These are phyloP conservation scores for Crotalus helleri DNA, from an alignment of 2,113 vertebrate species.

Conservation along the genomic window DNA sequence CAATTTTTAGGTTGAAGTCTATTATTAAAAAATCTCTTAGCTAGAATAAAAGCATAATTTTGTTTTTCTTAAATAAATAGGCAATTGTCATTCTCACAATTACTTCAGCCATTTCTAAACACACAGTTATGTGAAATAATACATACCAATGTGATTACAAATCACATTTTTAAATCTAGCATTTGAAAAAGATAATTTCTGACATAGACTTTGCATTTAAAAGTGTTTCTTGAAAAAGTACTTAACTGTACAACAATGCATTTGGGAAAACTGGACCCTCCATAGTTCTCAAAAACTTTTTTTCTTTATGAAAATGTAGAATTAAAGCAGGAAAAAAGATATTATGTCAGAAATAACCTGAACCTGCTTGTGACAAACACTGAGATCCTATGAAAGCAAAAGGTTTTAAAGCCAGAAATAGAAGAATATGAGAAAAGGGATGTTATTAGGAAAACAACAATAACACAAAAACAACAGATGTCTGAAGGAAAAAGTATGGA, in stretches of 20 bases:
- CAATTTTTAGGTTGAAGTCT: conserved; percentile 8
- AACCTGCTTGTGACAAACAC: conserved; percentile 38
- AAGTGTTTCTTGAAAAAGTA: not conserved
- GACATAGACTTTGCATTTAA: conserved; percentile 46
- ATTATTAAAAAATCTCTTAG: conserved; percentile 15
- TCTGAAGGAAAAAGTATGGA: conserved; percentile 61
- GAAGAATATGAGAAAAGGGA: conserved; percentile 41
- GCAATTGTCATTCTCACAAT: not conserved
- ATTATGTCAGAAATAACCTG: conserved; percentile 60
- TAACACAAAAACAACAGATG: not conserved
- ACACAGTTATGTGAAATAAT: conserved; percentile 15
- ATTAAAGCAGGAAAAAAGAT: conserved; percentile 44
- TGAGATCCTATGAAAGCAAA: conserved; percentile 45
- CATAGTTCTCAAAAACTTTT: conserved; percentile 36
- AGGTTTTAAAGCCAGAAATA: conserved; percentile 57
- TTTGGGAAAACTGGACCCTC: conserved; percentile 14
- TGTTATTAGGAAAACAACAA: conserved; percentile 27
- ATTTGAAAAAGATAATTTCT: conserved; percentile 53
- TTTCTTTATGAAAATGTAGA: conserved; percentile 20
- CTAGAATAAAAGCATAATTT: conserved; percentile 17
- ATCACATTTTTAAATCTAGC: conserved; percentile 22
- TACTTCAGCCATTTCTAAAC: conserved; percentile 7
- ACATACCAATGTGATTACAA: conserved; percentile 21
- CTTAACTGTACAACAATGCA: not conserved
- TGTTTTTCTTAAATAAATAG: not conserved